Percentiles rank a stretch among this genome's conserved stretches.
These are phyloP conservation scores for Symphodus melops DNA, from an alignment of 2,113 vertebrate species.

Conservation along the genomic window DNA sequence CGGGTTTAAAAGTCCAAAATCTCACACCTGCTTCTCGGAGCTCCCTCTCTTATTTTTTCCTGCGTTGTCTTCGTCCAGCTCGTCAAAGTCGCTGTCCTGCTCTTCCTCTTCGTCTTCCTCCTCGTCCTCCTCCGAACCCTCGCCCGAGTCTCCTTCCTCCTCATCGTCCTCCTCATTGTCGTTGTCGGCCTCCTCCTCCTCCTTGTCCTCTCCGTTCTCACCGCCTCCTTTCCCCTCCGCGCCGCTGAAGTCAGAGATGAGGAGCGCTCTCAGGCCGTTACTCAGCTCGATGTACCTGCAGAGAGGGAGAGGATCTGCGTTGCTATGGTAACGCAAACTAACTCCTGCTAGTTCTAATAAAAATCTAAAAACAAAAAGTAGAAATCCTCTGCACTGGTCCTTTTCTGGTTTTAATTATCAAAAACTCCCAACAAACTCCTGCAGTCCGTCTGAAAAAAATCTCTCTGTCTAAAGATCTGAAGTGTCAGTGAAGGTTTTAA, in stretches of 20 bases:
- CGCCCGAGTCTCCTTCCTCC: slow-evolving; percentile 56
- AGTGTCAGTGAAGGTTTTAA: too few species aligned
- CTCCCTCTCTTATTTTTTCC: slow-evolving; percentile 80
- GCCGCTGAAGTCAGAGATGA: slow-evolving; percentile 93
- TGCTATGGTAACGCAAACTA: too few species aligned
- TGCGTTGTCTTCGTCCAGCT: slow-evolving; percentile 72
- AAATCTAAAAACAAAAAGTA: too few species aligned
- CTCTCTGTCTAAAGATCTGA: too few species aligned
- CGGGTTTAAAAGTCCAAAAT: not conserved
- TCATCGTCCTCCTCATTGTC: slow-evolving; percentile 74
- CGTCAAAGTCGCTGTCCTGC: slow-evolving; percentile 78
- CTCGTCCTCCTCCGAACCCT: slow-evolving; percentile 72
- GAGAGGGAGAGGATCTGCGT: not conserved
- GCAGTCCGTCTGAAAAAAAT: too few species aligned
- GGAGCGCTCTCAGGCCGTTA: slow-evolving; percentile 91
- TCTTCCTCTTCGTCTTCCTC: slow-evolving; percentile 84
- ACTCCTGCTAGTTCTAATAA: too few species aligned
- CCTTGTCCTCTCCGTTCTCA: slow-evolving; percentile 16
- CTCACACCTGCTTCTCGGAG: slow-evolving; percentile 92
- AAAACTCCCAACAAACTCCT: too few species aligned
- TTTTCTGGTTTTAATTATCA: too few species aligned
- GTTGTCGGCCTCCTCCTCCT: slow-evolving; percentile 75
- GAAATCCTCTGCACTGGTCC: too few species aligned
- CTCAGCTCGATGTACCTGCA: slow-evolving; percentile 90
- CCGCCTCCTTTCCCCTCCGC: slow-evolving; percentile 51